phyloP scores from a whole-genome alignment of 2,888 invertebrate species.

The Drepana falcataria region DNA sequence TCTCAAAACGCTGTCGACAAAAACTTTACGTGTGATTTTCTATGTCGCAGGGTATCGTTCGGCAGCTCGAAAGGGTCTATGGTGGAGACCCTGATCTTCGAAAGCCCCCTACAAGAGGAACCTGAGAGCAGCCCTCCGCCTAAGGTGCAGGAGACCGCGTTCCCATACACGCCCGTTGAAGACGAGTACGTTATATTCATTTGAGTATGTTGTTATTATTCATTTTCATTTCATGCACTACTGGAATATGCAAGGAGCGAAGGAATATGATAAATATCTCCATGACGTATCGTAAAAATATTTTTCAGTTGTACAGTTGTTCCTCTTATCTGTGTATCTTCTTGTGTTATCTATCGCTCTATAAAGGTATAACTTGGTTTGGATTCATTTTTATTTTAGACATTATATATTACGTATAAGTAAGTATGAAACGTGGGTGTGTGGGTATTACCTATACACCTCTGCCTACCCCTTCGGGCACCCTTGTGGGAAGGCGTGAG shows the following conservation, averaged over 20 bases:
- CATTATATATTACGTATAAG: too few relatives aligned
- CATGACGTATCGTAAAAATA: too few relatives aligned
- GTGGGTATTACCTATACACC: too few relatives aligned
- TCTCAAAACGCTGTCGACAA: too few relatives aligned
- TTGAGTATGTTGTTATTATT: conserved; percentile 62
- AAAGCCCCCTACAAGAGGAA: conserved; percentile 90
- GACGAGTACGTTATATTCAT: conserved; percentile 77
- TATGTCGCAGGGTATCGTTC: conserved; percentile 88
- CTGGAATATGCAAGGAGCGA: conserved; percentile 19
- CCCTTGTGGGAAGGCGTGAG: too few relatives aligned
- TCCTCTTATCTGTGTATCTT: too few relatives aligned
- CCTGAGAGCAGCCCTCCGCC: conserved; percentile 84
- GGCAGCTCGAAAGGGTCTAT: conserved; percentile 96
- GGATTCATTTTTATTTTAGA: too few relatives aligned
- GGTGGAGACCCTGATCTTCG: conserved; percentile 95
- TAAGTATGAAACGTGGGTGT: too few relatives aligned
- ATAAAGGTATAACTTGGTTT: too few relatives aligned
- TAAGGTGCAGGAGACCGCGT: conserved; percentile 61
- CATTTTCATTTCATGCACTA: conserved; percentile 41
- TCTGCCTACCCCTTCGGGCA: too few relatives aligned
- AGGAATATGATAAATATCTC: background rate
- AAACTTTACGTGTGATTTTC: conserved; percentile 1
- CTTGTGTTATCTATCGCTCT: too few relatives aligned
- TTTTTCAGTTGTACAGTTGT: too few relatives aligned
- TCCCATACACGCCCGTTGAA: conserved; percentile 72